Evolutionary conservation across 2,113 vertebrate genomes (phyloP), one percentile per base, ranked within the genome.

Genomic region (Arvicanthis niloticus): DNA sequence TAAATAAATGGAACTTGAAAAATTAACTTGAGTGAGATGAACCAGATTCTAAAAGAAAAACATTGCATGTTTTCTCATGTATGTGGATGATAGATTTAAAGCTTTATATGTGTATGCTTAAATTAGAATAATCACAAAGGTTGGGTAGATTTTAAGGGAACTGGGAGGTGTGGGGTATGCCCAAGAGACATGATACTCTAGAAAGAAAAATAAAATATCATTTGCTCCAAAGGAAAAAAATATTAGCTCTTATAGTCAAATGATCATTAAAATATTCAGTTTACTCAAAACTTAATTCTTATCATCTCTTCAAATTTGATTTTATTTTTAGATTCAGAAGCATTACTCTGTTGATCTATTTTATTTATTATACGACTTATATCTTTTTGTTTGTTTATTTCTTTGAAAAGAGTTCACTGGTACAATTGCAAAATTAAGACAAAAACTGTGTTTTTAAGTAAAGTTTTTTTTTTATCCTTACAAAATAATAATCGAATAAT

Each of bases 221-320:
- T 53, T 78, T 19, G 53, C 76, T 53, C 48, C 13, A 60, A 26
- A 58, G 40, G 5, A n/a, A 22, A n/a, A 93, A 86, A 94, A 87
- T 76, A 72, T 77, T 84, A 84, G 84, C 9, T 81, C 16, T 60
- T 95, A 7, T 34, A 86, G 19, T 89, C 22, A 96, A 48, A 81
- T n/a, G 7, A 86, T 68, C 60, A 81, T 29, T 22, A 10, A 94
- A 91, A 85, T 48, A 3, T 40, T 8, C 24, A 56, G 15, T 40
- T n/a, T 7, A 40, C 34, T 91, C 9, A 56, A 80, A 90, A 62
- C 1, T 19, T 91, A 40, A 68, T 45, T 80, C 86, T 65, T 94
- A 56, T 10, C 5, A 42, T 73, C n/a, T 58, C 9, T 81, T 34
- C 40, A 11, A 60, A 62, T 82, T 56, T 91, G 5, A 37, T 42